phyloP scores from a whole-genome alignment of 1,140 invertebrate species.

The Drosophila bipectinata region DNA sequence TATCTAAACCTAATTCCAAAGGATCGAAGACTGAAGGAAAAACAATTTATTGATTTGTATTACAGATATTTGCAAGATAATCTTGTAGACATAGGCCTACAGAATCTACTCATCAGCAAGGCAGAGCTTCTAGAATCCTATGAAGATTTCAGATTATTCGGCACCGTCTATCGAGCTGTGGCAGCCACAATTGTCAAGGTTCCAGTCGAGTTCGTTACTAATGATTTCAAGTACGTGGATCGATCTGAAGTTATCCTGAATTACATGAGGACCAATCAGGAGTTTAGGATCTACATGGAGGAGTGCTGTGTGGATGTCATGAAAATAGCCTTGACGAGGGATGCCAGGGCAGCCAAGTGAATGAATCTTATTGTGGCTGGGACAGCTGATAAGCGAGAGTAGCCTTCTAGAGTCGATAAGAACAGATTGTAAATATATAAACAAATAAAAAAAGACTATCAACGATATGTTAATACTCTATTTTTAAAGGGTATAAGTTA shows the following conservation, averaged over 20 bases:
- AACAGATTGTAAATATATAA: constrained; percentile 27
- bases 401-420: constrained; percentile 18
- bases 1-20: constrained; percentile 58
- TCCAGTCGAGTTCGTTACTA: constrained; percentile 52
- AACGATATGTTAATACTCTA: background rate
- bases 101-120: constrained; percentile 27
- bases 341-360: constrained; percentile 5
- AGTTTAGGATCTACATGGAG: constrained; percentile 50
- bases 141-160: constrained; percentile 70
- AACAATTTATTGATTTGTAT: constrained; percentile 52
- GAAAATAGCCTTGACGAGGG: constrained; percentile 44
- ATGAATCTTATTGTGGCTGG: background rate
- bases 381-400: constrained; percentile 19
- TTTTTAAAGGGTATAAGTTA: background rate
- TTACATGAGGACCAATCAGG: constrained; percentile 52
- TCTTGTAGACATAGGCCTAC: constrained; percentile 22
- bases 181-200: constrained; percentile 65
- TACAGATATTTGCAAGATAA: constrained; percentile 39
- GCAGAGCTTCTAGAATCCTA: constrained; percentile 60
- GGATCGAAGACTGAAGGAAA: constrained; percentile 38
- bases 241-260: constrained; percentile 48
- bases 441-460: background rate
- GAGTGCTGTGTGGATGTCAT: constrained; percentile 64
- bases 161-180: constrained; percentile 59
- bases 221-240: constrained; percentile 69